These are phyloP conservation scores for Syngnathus scovelli DNA, from an alignment of 2,113 vertebrate genomes.

Conservation along the genomic window DNA sequence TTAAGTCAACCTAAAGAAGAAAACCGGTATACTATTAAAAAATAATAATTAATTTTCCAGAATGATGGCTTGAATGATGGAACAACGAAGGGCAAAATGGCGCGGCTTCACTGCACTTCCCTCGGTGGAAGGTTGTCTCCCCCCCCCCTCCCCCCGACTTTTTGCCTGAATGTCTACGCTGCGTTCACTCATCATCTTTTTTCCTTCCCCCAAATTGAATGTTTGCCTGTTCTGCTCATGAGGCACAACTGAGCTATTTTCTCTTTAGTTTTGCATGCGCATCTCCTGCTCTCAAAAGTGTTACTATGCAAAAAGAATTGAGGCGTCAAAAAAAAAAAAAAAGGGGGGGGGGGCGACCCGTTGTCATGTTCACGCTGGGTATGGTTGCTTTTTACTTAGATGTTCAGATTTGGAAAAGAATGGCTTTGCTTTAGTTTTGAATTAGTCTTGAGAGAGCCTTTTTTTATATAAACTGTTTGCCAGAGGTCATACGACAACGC, in stretches of 20 bases:
- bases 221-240: not conserved
- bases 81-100: not conserved
- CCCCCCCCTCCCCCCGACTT: constrained; percentile 19
- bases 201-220: constrained; percentile 15
- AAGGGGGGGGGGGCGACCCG: not conserved
- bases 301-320: constrained; percentile 69
- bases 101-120: not conserved
- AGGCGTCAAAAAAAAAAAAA: constrained; percentile 13
- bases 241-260: constrained; percentile 22
- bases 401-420: not conserved
- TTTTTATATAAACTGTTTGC: constrained; percentile 14
- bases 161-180: constrained; percentile 57
- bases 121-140: constrained; percentile 40
- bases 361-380: not conserved
- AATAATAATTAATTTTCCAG: no score
- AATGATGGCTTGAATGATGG: not conserved
- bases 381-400: not conserved
- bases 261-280: constrained; percentile 30
- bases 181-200: constrained; percentile 32
- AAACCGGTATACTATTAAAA: no score
- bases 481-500: constrained; percentile 31
- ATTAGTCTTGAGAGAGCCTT: not conserved
- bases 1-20: no score
- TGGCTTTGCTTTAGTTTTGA: constrained; percentile 25
- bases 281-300: constrained; percentile 41